Evolutionary conservation across 1,140 invertebrate species (phyloP).

Genomic region (Parasteatoda tepidariorum): DNA sequence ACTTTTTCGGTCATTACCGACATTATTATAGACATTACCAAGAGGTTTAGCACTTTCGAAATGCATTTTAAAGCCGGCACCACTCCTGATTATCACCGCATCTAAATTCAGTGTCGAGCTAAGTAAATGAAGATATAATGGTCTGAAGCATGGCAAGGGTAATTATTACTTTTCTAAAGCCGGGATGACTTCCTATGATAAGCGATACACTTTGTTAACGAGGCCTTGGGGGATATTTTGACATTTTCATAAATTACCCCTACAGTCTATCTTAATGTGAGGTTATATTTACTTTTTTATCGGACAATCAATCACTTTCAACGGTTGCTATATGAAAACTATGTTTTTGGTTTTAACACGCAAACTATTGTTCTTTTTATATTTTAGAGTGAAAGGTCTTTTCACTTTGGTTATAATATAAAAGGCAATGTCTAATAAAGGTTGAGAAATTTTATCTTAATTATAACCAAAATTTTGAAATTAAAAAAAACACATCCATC

Average conservation of each 20-base stretch:
- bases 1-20: slow-evolving; percentile 11
- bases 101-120: slow-evolving; percentile 47
- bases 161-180: slow-evolving; percentile 48
- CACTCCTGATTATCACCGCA: slow-evolving; percentile 15
- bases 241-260: slow-evolving; percentile 36
- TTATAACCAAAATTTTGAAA: no score
- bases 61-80: slow-evolving; percentile 34
- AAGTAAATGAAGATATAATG: slow-evolving; percentile 49
- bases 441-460: no score
- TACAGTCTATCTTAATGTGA: slow-evolving; percentile 23
- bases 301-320: slow-evolving; percentile 26
- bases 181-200: slow-evolving; percentile 18
- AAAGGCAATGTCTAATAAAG: background rate
- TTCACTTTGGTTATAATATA: background rate
- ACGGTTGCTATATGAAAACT: background rate
- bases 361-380: background rate
- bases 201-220: slow-evolving; percentile 48
- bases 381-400: background rate
- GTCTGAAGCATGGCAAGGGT: background rate
- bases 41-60: slow-evolving; percentile 10
- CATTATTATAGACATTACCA: slow-evolving; percentile 28
- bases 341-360: background rate
- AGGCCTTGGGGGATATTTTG: slow-evolving; percentile 28
- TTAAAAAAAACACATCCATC: no score
- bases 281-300: slow-evolving; percentile 30